phyloP scores from a whole-genome alignment of 2,797 vertebrate species.

The Okamejei kenojei region DNA sequence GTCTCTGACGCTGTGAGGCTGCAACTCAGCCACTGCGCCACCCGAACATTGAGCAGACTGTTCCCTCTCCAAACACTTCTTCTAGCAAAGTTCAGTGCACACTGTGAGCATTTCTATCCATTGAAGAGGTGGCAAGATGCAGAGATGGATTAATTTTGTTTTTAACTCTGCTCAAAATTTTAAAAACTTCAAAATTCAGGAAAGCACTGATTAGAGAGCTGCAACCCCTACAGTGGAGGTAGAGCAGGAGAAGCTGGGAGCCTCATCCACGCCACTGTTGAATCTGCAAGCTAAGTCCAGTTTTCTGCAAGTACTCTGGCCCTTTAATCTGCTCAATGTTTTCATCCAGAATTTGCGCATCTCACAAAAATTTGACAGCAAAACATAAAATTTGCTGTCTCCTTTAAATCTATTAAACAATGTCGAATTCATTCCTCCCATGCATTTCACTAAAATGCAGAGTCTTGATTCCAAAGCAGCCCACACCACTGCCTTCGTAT shows the following conservation, averaged over 20 bases:
- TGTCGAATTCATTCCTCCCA: background rate
- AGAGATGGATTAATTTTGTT: background rate
- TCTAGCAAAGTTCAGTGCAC: background rate
- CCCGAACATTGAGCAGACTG: background rate
- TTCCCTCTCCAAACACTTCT: background rate
- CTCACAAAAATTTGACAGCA: background rate
- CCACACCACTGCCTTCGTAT: slow-evolving; percentile 3
- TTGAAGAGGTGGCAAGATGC: background rate
- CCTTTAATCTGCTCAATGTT: background rate
- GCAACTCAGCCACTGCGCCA: too few species aligned
- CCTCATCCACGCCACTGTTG: background rate
- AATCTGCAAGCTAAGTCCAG: background rate
- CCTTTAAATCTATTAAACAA: slow-evolving; percentile 3
- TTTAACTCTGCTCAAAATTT: background rate
- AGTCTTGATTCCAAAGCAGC: slow-evolving; percentile 25
- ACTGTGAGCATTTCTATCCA: background rate
- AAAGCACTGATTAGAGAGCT: background rate
- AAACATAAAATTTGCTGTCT: background rate
- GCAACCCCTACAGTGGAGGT: background rate
- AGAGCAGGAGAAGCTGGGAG: background rate
- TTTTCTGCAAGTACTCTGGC: background rate
- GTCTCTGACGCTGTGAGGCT: too few species aligned
- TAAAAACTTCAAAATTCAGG: background rate
- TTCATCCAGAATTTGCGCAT: background rate
- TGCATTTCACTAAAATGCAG: background rate